Evolutionary conservation across 1,140 invertebrate species (phyloP).

Genomic region (Goniozus legneri): DNA sequence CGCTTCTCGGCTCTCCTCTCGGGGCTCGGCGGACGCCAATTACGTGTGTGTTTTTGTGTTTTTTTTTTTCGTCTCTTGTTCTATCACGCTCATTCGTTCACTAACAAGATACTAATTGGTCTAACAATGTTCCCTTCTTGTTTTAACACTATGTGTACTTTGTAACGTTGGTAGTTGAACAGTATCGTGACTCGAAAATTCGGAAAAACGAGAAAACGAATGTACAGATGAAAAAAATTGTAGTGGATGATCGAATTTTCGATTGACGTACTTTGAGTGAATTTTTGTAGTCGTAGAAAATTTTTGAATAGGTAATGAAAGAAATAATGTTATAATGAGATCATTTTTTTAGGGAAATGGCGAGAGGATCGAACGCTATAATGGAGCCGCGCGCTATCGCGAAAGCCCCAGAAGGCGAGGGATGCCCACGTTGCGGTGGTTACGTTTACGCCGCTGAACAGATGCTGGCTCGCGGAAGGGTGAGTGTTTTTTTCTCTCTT

Average conservation of each 20-base stretch:
- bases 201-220: conserved; percentile 17
- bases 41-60: too few relatives aligned
- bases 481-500: too few relatives aligned
- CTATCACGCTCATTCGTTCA: too few relatives aligned
- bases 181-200: too few relatives aligned
- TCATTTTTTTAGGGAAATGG: conserved; percentile 28
- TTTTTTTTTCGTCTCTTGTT: too few relatives aligned
- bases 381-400: conserved; percentile 71
- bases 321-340: too few relatives aligned
- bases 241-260: background rate
- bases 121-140: conserved; percentile 32
- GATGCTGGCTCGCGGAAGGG: conserved; percentile 86
- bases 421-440: conserved; percentile 87
- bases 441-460: conserved; percentile 91
- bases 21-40: conserved; percentile 55
- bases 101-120: conserved; percentile 46
- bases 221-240: conserved; percentile 15
- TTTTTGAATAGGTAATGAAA: background rate
- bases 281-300: conserved; percentile 1
- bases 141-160: too few relatives aligned
- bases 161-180: too few relatives aligned
- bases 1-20: conserved; percentile 54
- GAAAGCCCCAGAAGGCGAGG: conserved; percentile 81
- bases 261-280: background rate
- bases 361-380: conserved; percentile 55